Evolutionary conservation across 1,140 invertebrate genomes (phyloP), one percentile per base, ranked within the genome.

Genomic region (Mylabris phalerata): DNA sequence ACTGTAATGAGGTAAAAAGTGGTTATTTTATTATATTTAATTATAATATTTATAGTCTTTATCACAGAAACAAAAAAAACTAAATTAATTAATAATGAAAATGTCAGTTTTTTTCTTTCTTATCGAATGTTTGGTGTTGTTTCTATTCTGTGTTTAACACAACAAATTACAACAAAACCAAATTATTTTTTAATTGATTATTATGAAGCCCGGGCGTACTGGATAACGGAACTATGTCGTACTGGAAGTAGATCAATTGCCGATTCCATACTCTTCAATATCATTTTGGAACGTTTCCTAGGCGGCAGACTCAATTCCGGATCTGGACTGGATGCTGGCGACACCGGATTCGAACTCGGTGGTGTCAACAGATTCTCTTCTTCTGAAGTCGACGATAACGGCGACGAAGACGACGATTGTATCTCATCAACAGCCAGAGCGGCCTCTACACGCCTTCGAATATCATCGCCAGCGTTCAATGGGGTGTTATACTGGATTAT

Each of bases 211-310:
- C 84, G 82, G 6, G 88, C 89, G 69, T 88, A 92, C 54, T 90
- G 87, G 63, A 91, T 91, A 42, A 91, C 89, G 0, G 88, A 89
- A 62, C 82, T 89, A 66, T 89, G 75, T 46, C 88, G 75, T 61
- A 71, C 78, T 63, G 54, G 76, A 69, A 50, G 76, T 62, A 60
- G 75, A 62, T 59, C 73, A 67, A 68, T 5, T n/a, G 41, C 11
- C 27, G 75, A 64, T 60, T 84, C 81, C 77, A 84, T 83, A 0
- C 83, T 84, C 57, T 86, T 81, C 49, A 87, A 80, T 64, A 90
- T 90, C 75, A 89, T 83, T 69, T 88, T 90, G 47, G 78, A 81
- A 3, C 89, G 79, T 74, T 92, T 92, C 43, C 89, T 75, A 3
- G 86, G 82, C 7, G 89, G 89, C 45, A 91, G 72, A 40, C 82